These are phyloP conservation scores for Eilema caniola DNA, from an alignment of 2,888 invertebrate genomes.

Conservation along the genomic window DNA sequence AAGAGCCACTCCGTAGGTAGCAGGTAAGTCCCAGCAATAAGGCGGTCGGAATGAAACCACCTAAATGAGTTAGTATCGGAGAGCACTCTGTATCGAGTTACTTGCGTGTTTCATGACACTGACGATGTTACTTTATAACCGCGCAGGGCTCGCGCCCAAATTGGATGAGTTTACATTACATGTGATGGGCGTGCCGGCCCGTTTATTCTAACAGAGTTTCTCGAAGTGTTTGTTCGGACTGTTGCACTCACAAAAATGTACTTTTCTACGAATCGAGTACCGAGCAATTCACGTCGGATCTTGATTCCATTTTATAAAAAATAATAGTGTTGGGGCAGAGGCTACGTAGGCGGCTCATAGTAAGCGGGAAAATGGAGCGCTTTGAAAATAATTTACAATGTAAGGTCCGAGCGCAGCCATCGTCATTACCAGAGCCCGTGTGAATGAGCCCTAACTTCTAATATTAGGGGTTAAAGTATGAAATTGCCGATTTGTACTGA, in stretches of 20 bases:
- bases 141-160: slow-evolving; percentile 6
- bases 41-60: neutral
- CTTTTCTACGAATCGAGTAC: neutral
- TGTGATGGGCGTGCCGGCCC: neutral
- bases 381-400: too few relatives aligned
- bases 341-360: too few relatives aligned
- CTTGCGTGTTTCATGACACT: slow-evolving; percentile 21
- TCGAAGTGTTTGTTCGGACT: neutral
- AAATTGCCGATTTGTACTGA: too few relatives aligned
- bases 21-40: neutral
- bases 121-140: slow-evolving; percentile 22
- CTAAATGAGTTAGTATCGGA: slow-evolving; percentile 11
- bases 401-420: too few relatives aligned
- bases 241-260: neutral
- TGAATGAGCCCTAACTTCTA: too few relatives aligned
- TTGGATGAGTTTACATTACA: slow-evolving; percentile 11
- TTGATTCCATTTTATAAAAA: too few relatives aligned
- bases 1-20: neutral
- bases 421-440: too few relatives aligned
- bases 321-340: too few relatives aligned
- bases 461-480: too few relatives aligned
- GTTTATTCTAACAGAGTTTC: neutral
- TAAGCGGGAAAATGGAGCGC: too few relatives aligned
- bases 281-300: too few relatives aligned
- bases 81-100: slow-evolving; percentile 22